Conservation (phyloP, 2,113 vertebrate species). For the Pontoporia blainvillei region DNA sequence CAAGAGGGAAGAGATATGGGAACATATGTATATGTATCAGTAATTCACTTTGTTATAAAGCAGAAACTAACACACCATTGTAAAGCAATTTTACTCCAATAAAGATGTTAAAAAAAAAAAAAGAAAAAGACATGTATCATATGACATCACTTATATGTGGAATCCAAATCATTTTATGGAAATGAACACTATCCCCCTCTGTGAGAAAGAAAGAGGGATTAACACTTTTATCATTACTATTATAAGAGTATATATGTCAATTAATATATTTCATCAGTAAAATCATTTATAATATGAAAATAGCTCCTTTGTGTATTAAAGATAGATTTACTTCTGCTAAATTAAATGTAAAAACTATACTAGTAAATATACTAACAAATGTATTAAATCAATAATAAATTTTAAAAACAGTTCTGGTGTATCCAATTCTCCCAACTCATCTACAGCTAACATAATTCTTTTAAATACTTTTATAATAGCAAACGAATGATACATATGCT, state of each 20-base stretch:
- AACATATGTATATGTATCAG: no score
- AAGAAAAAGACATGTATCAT: no score
- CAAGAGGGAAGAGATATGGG: no score
- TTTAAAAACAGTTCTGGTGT: neutral
- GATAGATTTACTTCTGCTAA: slow-evolving; percentile 39
- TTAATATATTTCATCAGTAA: slow-evolving; percentile 41
- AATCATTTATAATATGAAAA: neutral
- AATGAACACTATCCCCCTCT: neutral
- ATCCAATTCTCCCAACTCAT: neutral
- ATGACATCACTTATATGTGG: no score
- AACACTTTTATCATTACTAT: neutral
- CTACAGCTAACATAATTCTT: neutral
- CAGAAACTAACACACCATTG: no score
- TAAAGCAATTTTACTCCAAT: no score
- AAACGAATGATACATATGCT: neutral
- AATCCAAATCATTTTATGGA: neutral
- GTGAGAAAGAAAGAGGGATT: neutral
- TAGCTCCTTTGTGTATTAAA: neutral
- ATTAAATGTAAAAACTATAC: slow-evolving; percentile 23
- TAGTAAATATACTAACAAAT: neutral
- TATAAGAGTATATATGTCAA: neutral
- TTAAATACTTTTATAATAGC: neutral
- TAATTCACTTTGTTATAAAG: no score
- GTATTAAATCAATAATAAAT: slow-evolving; percentile 53
- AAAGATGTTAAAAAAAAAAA: no score